A percentile compares a stretch with the other conserved stretches of the same genome.
These are phyloP conservation scores for Erinaceus europaeus DNA, from an alignment of 2,113 vertebrate species.

Conservation along the genomic window DNA sequence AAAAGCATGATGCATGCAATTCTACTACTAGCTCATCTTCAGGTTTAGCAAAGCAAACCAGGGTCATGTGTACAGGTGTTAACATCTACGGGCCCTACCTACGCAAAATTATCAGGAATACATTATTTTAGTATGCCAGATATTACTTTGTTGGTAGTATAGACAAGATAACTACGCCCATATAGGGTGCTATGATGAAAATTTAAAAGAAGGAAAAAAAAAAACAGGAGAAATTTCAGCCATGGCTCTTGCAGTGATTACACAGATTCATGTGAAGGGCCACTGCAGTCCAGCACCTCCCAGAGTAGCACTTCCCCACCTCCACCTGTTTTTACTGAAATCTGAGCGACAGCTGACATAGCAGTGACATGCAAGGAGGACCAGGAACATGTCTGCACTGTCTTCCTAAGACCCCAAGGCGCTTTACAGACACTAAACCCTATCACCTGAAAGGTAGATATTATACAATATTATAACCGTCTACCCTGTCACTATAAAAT, in stretches of 20 bases:
- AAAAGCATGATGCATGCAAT: not conserved
- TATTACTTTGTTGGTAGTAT: too few species aligned
- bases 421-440: slow-evolving; percentile 9
- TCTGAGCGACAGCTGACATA: not conserved
- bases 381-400: not conserved
- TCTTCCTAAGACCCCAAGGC: slow-evolving; percentile 29
- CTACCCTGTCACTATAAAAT: slow-evolving; percentile 8
- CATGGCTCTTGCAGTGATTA: not conserved
- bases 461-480: slow-evolving; percentile 13
- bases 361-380: slow-evolving; percentile 11
- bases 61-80: not conserved
- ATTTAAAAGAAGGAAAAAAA: not conserved
- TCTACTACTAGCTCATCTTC: not conserved
- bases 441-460: not conserved
- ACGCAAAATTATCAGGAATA: slow-evolving; percentile 16
- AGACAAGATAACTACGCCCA: too few species aligned
- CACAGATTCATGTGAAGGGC: slow-evolving; percentile 21
- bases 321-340: slow-evolving; percentile 3
- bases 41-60: slow-evolving; percentile 9
- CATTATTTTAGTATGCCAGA: slow-evolving; percentile 10
- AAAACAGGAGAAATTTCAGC: not conserved
- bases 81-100: not conserved
- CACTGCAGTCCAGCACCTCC: not conserved
- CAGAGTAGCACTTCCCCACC: not conserved
- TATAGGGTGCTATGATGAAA: too few species aligned